Percentiles rank a stretch among this genome's conserved stretches.
Evolutionary conservation across 2,888 invertebrate genomes (phyloP).

Genomic region (Drosophila merina): DNA sequence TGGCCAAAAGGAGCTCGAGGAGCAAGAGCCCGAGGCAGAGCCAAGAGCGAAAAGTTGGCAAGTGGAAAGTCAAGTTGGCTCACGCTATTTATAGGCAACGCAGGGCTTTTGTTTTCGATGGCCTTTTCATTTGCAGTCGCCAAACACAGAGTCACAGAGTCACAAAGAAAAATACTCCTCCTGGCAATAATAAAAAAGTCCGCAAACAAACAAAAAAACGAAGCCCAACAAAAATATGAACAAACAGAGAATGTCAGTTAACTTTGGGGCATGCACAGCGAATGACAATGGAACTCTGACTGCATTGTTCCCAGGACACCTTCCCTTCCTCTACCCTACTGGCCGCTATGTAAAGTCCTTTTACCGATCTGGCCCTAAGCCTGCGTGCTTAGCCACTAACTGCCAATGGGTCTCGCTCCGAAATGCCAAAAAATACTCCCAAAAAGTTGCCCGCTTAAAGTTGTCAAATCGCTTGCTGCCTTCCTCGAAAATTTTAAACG

Average conservation of each 20-base stretch:
- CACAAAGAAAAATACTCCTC: slow-evolving; percentile 51
- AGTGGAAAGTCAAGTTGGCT: slow-evolving; percentile 74
- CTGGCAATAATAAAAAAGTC: slow-evolving; percentile 21
- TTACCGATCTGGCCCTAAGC: slow-evolving; percentile 23
- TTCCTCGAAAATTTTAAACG: slow-evolving; percentile 59
- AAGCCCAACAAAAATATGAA: slow-evolving; percentile 18
- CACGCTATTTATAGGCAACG: slow-evolving; percentile 76
- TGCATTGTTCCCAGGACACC: slow-evolving; percentile 44
- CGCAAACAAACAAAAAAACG: slow-evolving; percentile 25
- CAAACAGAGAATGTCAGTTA: slow-evolving; percentile 41
- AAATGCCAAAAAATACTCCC: slow-evolving; percentile 54
- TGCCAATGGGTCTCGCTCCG: slow-evolving; percentile 39
- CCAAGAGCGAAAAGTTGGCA: slow-evolving; percentile 60
- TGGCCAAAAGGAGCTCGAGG: slow-evolving; percentile 10
- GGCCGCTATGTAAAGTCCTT: neutral
- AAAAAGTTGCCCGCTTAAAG: slow-evolving; percentile 64
- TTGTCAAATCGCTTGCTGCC: slow-evolving; percentile 65
- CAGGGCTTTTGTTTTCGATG: slow-evolving; percentile 77
- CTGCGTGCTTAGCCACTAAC: slow-evolving; percentile 52
- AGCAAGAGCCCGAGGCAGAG: neutral
- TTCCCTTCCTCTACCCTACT: neutral
- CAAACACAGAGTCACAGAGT: slow-evolving; percentile 13
- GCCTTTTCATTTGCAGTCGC: slow-evolving; percentile 76
- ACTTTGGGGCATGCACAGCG: slow-evolving; percentile 60
- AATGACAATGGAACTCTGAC: slow-evolving; percentile 57